Base-by-base conservation (phyloP, 2,888 invertebrate species). In the Leucophora obtusa region DNA sequence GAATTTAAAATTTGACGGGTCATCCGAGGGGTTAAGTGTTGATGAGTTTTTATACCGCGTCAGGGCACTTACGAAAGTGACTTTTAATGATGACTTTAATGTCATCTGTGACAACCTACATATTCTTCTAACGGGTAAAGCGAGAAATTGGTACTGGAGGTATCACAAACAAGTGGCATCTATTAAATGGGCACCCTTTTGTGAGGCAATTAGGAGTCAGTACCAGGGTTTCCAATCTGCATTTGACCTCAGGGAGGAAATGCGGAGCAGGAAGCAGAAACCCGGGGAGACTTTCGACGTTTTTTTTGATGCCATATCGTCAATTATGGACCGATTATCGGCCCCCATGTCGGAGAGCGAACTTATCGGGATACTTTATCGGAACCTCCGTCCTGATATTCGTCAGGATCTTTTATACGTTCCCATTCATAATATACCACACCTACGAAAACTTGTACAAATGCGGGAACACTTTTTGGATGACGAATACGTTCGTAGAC, bases 391-490 rank as follows among this genome's bases (percentile, higher is more conserved):
- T 5, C 70, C 66, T 24, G 75, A 66, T 1, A 70, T 79, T 11
- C 35, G 69, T 1, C 70, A 74, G 14, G 68, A 78, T 21, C 50
- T 81, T 1, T 43, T 73, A 17, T 81, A 66, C 38, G 63, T 77
- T 10, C 59, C 63, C 8, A 70, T 77, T 11, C 43, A 72, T 28
- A 73, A 72, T 4, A 35, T 76, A 59, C 69, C 81, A 11, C 69
- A 81, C 24, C 47, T 81, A 43, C 47, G 76, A 7, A 69, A 59
- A 50, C 24, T 72, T 1, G 69, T 73, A 8, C 58, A 63, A 10
- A 77, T 73, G 66, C 53, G 74, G 4, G 78, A 82, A 75, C 70
- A 56, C 11, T 15, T 81, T 4, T 11, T 77, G 11, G 53, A 65
- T 33, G 75, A 80, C 9, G 54, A 66, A 2, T n/a, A 38, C 5